Conservation (phyloP, 2,113 vertebrate genomes). For the Pomatostomus ruficeps region DNA sequence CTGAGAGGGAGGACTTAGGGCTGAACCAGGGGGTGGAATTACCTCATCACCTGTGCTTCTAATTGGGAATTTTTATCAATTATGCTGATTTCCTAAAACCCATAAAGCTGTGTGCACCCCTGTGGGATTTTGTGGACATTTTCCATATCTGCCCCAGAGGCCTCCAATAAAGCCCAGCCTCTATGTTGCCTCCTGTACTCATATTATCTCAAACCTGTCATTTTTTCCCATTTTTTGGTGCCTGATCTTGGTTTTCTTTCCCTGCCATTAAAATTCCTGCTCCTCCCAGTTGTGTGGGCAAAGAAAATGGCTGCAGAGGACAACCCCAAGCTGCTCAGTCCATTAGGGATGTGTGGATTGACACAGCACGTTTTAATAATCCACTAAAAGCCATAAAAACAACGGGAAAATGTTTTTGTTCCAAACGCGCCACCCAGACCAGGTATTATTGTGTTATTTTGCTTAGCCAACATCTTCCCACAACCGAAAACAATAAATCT, state of each 20-base stretch:
- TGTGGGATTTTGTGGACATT: too few relatives aligned
- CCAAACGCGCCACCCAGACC: not conserved
- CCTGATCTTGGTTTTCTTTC: not conserved
- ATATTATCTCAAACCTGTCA: too few relatives aligned
- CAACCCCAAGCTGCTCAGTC: not conserved
- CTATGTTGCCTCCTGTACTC: too few relatives aligned
- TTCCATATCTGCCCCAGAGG: too few relatives aligned
- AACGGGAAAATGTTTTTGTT: not conserved
- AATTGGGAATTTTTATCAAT: too few relatives aligned
- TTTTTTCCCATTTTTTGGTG: not conserved
- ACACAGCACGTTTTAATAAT: not conserved
- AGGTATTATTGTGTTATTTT: slow-evolving; percentile 29
- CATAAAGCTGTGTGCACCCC: too few relatives aligned
- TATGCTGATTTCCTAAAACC: too few relatives aligned
- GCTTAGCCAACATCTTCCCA: slow-evolving; percentile 54
- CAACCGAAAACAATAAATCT: slow-evolving; percentile 59
- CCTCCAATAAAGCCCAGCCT: too few relatives aligned
- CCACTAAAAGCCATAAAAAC: not conserved
- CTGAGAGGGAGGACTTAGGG: too few relatives aligned
- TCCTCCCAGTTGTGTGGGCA: not conserved
- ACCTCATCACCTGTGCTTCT: too few relatives aligned
- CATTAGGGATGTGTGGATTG: not conserved
- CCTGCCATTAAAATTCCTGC: not conserved
- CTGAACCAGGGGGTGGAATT: too few relatives aligned
- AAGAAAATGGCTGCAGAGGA: not conserved